Conservation (phyloP, 1,140 invertebrate genomes). For the Drosophila lowei region DNA sequence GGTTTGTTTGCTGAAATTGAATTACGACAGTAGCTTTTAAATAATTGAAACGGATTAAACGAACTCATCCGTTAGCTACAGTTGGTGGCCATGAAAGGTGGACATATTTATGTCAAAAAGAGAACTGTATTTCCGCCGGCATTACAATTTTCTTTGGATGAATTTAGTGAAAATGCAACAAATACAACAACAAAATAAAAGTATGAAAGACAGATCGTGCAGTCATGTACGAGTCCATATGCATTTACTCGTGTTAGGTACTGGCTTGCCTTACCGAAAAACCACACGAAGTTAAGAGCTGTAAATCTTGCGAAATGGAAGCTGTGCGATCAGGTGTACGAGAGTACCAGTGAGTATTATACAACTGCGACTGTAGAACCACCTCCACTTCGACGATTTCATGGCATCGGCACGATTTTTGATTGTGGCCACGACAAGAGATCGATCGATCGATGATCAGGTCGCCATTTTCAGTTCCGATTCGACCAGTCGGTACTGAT, state of each 20-base stretch:
- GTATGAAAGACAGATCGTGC: conserved; percentile 34
- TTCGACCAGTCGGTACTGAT: conserved; percentile 67
- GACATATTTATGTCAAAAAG: neutral
- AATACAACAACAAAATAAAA: conserved; percentile 5
- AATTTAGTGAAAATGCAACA: neutral
- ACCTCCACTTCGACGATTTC: conserved; percentile 65
- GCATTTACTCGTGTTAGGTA: neutral
- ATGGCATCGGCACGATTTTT: conserved; percentile 78
- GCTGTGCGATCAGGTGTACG: conserved; percentile 69
- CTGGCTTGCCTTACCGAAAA: neutral
- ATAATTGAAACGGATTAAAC: conserved; percentile 29
- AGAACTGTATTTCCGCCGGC: conserved; percentile 6
- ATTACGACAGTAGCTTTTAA: conserved; percentile 45
- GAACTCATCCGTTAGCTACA: conserved; percentile 15
- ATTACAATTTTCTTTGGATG: conserved; percentile 2
- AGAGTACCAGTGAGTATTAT: conserved; percentile 43
- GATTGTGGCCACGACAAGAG: conserved; percentile 61
- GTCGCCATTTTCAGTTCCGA: conserved; percentile 71
- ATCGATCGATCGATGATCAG: conserved; percentile 73
- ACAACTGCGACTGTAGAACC: conserved; percentile 70
- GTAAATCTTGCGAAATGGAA: conserved; percentile 59
- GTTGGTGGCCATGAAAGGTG: conserved; percentile 23
- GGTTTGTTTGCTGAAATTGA: conserved; percentile 46
- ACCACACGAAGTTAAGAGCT: conserved; percentile 34
- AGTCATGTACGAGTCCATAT: conserved; percentile 25